Conservation (phyloP, 2,113 vertebrate genomes). For the Puffinus mauretanicus region DNA sequence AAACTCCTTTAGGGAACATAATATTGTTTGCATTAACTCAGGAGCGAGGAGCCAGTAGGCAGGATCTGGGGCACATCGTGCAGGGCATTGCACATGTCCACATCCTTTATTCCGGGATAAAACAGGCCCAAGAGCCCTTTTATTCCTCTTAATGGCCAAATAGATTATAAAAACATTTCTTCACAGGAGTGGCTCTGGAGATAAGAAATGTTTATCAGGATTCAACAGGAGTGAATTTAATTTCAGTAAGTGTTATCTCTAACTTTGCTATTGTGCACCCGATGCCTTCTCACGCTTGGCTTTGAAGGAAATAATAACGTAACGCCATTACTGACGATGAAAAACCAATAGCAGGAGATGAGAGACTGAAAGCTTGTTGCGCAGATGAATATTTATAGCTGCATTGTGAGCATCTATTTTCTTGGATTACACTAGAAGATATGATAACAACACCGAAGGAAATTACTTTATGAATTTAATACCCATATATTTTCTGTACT, state of each 20-base stretch:
- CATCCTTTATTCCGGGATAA: not conserved
- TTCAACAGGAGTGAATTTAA: slow-evolving; percentile 2
- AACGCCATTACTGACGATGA: not conserved
- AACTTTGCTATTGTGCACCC: not conserved
- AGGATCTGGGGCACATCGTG: not conserved
- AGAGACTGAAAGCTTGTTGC: not conserved
- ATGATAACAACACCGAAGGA: not conserved
- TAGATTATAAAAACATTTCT: slow-evolving; percentile 32
- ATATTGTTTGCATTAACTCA: slow-evolving; percentile 17
- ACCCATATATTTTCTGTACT: not conserved
- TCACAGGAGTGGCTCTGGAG: not conserved
- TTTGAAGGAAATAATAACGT: not conserved
- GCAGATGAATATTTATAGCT: slow-evolving; percentile 24
- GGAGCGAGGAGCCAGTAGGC: not conserved
- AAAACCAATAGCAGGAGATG: slow-evolving; percentile 5
- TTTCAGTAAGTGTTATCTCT: not conserved
- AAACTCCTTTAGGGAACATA: slow-evolving; percentile 48
- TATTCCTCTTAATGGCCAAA: slow-evolving; percentile 16
- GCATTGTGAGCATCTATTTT: not conserved
- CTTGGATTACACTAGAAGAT: slow-evolving; percentile 19
- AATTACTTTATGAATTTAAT: slow-evolving; percentile 49
- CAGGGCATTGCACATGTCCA: not conserved
- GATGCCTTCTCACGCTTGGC: not conserved
- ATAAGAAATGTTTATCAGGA: slow-evolving; percentile 35
- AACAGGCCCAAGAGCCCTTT: not conserved